phyloP scores from a whole-genome alignment of 2,797 vertebrate genomes.

The Myiotriccus ornatus region DNA sequence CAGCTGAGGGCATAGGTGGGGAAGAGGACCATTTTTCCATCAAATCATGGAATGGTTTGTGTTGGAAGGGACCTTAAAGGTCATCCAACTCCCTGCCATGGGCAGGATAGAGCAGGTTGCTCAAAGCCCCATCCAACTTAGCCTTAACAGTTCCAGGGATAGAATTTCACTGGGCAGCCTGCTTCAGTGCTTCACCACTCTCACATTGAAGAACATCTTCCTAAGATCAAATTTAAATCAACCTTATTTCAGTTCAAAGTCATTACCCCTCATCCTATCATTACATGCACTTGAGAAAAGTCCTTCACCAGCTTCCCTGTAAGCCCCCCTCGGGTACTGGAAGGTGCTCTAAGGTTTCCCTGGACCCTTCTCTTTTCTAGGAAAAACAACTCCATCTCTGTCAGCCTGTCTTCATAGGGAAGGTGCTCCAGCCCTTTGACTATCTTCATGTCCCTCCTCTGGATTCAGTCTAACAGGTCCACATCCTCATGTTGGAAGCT shows the following conservation, averaged over 20 bases:
- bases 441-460: not conserved
- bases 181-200: not conserved
- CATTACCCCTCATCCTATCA: fast-evolving
- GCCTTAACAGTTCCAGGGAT: not conserved
- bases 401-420: not conserved
- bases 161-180: not conserved
- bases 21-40: not conserved
- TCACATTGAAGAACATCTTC: not conserved
- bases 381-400: not conserved
- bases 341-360: not conserved
- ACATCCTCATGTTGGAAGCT: not conserved
- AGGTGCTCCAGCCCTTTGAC: not conserved
- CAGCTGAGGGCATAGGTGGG: not conserved
- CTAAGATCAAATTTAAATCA: not conserved
- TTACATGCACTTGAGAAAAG: fast-evolving
- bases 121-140: not conserved
- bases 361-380: not conserved
- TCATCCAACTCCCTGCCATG: not conserved
- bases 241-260: not conserved
- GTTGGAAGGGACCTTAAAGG: not conserved
- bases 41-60: not conserved
- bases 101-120: not conserved
- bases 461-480: not conserved
- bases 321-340: not conserved
- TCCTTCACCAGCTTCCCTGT: not conserved